A percentile compares a stretch with the other conserved stretches of the same genome.
These are phyloP conservation scores for Chanos chanos DNA, from an alignment of 2,797 vertebrate genomes.

Conservation along the genomic window DNA sequence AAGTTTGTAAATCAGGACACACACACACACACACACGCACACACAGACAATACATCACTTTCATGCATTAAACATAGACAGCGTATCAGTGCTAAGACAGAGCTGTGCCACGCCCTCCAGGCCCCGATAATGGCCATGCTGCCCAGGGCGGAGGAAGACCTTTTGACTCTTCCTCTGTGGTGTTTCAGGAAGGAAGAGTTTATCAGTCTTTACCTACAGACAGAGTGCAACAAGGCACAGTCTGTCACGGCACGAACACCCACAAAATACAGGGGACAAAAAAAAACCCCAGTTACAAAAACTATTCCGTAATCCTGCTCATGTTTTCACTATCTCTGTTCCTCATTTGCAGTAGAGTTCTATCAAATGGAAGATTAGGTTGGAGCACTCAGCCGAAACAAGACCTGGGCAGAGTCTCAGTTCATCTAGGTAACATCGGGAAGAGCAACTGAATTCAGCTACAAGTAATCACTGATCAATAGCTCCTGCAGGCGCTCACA, in stretches of 20 bases:
- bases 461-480: too few species aligned
- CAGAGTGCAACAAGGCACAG: neutral
- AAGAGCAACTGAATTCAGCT: too few species aligned
- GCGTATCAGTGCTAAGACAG: constrained; percentile 24
- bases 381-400: too few species aligned
- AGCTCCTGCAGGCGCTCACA: too few species aligned
- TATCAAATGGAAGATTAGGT: too few species aligned
- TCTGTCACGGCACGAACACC: neutral
- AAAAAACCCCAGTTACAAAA: too few species aligned
- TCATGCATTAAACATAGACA: constrained; percentile 42
- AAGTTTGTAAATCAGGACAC: constrained; percentile 22
- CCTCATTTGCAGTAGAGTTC: too few species aligned
- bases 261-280: neutral
- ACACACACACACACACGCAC: too few species aligned
- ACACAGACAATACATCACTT: constrained; percentile 3
- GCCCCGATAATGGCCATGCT: constrained; percentile 19
- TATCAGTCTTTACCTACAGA: neutral
- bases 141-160: constrained; percentile 3
- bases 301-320: too few species aligned
- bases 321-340: too few species aligned
- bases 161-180: constrained; percentile 15
- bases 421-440: too few species aligned
- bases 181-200: neutral
- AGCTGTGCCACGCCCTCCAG: constrained; percentile 7
- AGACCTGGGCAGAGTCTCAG: too few species aligned